phyloP scores from a whole-genome alignment of 2,113 vertebrate species.

The Jaculus jaculus region DNA sequence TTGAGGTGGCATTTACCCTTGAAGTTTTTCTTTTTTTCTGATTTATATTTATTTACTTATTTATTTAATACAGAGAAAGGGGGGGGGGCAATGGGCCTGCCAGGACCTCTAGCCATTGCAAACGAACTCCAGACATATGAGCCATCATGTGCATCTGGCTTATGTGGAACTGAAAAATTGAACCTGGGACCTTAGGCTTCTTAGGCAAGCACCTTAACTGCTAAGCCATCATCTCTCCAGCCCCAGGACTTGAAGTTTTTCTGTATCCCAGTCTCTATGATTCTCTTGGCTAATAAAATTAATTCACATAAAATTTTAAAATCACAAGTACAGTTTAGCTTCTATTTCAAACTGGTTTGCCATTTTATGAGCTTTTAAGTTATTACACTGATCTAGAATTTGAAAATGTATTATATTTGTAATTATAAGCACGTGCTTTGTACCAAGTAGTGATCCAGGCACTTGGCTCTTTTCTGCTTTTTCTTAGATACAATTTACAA shows the following conservation, averaged over 20 bases:
- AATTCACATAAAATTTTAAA: neutral
- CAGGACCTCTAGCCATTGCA: too few relatives aligned
- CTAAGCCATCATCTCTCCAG: too few relatives aligned
- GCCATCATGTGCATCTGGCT: too few relatives aligned
- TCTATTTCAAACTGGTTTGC: neutral
- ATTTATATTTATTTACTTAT: too few relatives aligned
- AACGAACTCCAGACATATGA: too few relatives aligned
- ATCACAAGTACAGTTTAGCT: neutral
- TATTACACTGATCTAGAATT: neutral
- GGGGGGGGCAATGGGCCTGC: too few relatives aligned
- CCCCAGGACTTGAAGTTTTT: neutral
- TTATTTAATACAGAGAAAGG: too few relatives aligned
- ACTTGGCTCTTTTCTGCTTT: neutral
- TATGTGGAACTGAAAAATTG: too few relatives aligned
- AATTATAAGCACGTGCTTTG: neutral
- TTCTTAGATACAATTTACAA: neutral
- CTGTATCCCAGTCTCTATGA: neutral
- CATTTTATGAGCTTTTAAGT: neutral
- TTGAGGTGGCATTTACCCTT: neutral
- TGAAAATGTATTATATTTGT: neutral
- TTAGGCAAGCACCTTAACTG: too few relatives aligned
- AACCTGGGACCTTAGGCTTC: too few relatives aligned
- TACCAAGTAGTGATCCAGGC: neutral
- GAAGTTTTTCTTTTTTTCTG: conserved; percentile 17
- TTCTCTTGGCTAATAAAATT: neutral